Evolutionary conservation across 2,888 invertebrate species (phyloP), one percentile per base, ranked within the genome.

Genomic region (Leptinotarsa tumamoca): DNA sequence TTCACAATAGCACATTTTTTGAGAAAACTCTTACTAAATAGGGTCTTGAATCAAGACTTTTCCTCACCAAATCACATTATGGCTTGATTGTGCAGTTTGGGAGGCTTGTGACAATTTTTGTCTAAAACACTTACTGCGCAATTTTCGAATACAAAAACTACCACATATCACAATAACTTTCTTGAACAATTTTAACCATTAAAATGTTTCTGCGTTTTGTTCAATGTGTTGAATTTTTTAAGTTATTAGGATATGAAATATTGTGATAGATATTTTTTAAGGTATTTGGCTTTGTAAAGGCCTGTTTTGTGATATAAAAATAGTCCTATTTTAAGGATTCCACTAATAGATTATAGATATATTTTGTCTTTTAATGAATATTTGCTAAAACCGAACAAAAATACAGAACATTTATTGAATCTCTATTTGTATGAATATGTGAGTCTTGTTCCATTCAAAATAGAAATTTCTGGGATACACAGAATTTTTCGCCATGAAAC

Each of bases 281-380:
- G 70, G 75, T 70, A 69, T 49, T 43, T 33, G 75, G 75, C 72
- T 75, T 75, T 69, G 49, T 66, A 67, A 75, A 75, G 72, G 75
- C 75, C 72, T 61, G n/a, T 27, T 54, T 68, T 76, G 76, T 76
- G 76, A 76, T 76, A 58, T 17, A 52, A 67, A 67, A 17, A 75
- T 68, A 15, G 75, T 72, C 66, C 71, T 61, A 66, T 72, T 72
- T 67, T 72, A 17, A 21, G 75, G 67, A 72, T 61, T 58, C 52
- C 15, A 63, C 33, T 43, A 56, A 69, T 76, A 75, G 72, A 17
- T 33, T 66, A 43, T 66, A 67, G 21, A 70, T 58, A 72, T 72
- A 51, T 72, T 51, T 72, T 63, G 21, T 58, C 18, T 72, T 27
- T 23, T 33, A 52, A 54, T 54, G 67, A 67, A n/a, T 17, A 52